Percentiles rank a stretch among this genome's conserved stretches.
phyloP scores from a whole-genome alignment of 2,888 invertebrate species.

The Epiblema foenella region DNA sequence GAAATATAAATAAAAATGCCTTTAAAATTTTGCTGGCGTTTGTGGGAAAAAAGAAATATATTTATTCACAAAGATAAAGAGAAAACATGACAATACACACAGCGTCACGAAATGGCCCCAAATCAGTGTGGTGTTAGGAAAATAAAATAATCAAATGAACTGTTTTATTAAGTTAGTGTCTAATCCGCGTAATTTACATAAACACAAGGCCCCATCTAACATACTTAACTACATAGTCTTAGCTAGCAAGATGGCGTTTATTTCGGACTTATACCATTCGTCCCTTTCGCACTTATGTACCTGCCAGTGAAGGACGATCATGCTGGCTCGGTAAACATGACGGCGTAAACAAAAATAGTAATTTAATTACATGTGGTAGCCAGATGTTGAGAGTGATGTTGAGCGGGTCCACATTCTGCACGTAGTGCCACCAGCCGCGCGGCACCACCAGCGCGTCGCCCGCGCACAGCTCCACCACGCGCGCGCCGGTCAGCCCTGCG shows the following conservation, averaged over 20 bases:
- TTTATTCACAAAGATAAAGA: too few relatives aligned
- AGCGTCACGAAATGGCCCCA: too few relatives aligned
- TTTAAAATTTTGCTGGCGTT: background rate
- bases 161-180: background rate
- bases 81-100: too few relatives aligned
- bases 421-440: constrained; percentile 98
- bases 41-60: background rate
- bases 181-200: background rate
- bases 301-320: too few relatives aligned
- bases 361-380: constrained; percentile 88
- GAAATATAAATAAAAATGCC: constrained; percentile 52
- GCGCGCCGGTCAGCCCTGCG: constrained; percentile 69
- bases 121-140: too few relatives aligned
- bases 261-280: too few relatives aligned
- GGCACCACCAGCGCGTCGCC: constrained; percentile 96
- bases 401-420: constrained; percentile 91
- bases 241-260: too few relatives aligned
- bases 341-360: too few relatives aligned
- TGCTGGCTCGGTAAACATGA: too few relatives aligned
- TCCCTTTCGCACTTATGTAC: too few relatives aligned
- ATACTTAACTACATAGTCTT: too few relatives aligned
- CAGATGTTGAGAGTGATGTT: constrained; percentile 88
- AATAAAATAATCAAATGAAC: background rate
- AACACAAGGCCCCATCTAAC: background rate
- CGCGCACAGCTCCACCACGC: constrained; percentile 88